Base-by-base conservation (phyloP, 23 tunicate genomes). In the Trididemnum nubilum region DNA sequence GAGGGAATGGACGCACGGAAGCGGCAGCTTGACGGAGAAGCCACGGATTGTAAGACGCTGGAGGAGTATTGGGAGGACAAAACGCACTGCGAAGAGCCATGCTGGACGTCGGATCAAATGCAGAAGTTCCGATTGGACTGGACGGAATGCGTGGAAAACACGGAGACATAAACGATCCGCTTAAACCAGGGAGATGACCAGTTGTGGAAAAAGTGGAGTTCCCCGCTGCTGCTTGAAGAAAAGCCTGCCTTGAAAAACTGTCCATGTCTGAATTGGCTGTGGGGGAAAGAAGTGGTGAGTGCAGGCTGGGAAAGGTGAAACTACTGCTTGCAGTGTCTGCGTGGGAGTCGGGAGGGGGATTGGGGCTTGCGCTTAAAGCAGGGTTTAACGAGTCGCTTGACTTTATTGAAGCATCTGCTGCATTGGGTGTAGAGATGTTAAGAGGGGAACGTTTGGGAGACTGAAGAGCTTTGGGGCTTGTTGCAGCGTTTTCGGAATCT, bases 181-280 rank as follows among this genome's bases (percentile, higher is more conserved):
- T 34, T 2, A 80, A 34, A 5, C 85, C 71, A 22, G 81, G 50
- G 3, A 36, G 21, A 0, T 38, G 57, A 35, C 35, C 25, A 9
- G 69, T 2, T 0, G 71, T 31, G 3, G 82, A 52, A n/a, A 83
- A 72, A 18, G 87, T 58, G 0, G 65, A 51, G 44, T 81, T 51
- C 19, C 86, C 83, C 28, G 91, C 84, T 28, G 91, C 91, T 23
- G 91, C 91, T 81, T 81, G 91, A 33, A 87, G 32, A 32, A 87
- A 58, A 59, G 78, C 86, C 71, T 82, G 86, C 21, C 78, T 65
- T 12, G 86, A 70, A 28, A 81, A 35, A 22, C 90, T 37, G 64
- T 87, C 85, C 81, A 87, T 59, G 35, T 51, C 49, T 19, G 50
- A 22, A 67, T 51, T 32, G 24, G 67, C 40, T 33, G 0, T 2